These are phyloP conservation scores for Protobothrops mucrosquamatus DNA, from an alignment of 2,113 vertebrate genomes.

Conservation along the genomic window DNA sequence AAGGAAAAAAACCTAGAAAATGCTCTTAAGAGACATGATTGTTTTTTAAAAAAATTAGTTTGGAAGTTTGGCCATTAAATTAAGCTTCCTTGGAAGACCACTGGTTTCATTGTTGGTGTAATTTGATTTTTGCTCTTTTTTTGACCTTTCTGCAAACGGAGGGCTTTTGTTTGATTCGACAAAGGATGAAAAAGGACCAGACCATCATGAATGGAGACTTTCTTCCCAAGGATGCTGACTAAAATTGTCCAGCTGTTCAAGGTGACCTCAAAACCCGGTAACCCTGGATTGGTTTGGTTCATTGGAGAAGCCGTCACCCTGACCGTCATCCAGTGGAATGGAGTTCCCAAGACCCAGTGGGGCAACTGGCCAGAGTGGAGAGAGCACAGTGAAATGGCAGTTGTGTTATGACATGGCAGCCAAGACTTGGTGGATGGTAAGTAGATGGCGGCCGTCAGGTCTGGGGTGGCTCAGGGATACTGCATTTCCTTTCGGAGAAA, in stretches of 20 bases:
- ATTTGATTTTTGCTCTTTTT: not conserved
- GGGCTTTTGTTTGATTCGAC: not conserved
- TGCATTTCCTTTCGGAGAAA: no score
- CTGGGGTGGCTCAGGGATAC: rapidly evolving
- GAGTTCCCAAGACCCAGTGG: conserved; percentile 24
- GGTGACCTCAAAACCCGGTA: not conserved
- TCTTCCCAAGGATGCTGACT: not conserved
- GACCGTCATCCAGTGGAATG: conserved; percentile 35
- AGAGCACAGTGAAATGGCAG: conserved; percentile 83
- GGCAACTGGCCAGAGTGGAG: not conserved
- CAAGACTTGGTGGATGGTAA: conserved; percentile 96
- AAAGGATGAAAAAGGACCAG: not conserved
- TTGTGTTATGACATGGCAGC: conserved; percentile 84
- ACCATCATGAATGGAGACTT: not conserved
- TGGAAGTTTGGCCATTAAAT: not conserved
- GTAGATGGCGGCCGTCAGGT: conserved; percentile 28
- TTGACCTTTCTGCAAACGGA: not conserved
- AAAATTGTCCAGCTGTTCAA: not conserved
- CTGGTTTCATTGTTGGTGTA: not conserved
- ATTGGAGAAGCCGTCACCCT: not conserved
- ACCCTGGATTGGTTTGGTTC: rapidly evolving
- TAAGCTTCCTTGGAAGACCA: not conserved
- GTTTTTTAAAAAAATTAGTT: not conserved
- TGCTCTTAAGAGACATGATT: not conserved
- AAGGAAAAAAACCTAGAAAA: not conserved